Base-by-base conservation (phyloP, 2,797 vertebrate species). In the Liasis olivaceus region DNA sequence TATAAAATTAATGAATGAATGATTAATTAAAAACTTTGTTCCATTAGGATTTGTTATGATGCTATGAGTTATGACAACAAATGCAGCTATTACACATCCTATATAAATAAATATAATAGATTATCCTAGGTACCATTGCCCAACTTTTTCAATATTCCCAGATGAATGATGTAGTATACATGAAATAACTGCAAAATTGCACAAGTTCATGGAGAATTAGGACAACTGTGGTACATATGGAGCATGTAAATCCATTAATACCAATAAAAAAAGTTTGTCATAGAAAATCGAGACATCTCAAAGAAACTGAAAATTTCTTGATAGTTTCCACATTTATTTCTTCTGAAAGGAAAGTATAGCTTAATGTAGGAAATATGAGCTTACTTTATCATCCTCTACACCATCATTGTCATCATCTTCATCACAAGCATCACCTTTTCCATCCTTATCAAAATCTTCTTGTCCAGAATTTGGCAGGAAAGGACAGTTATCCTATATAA, bases 381-480 rank as follows among this genome's bases (percentile, higher is more conserved):
- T 98, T 97, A 99, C 99, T 97, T 98, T 98, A 95, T 99, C 99
- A 93, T 99, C 99, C 2, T 97, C 96, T 0, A 99, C 99, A 31
- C 98, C 98, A 15, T 99, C 99, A 0, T 99, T 99, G 97, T 99
- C 99, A 28, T 99, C 99, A 1, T 99, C 99, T 11, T 99, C 99
- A 85, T 99, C 99, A 94, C 99, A 99, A 59, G 99, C 99, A 36
- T 99, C 99, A 47, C 99, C 99, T 92, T 98, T 98, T 54, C 99
- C 98, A 1, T 99, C 99, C 97, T 98, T 99, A 97, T 99, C 99
- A 92, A 99, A 99, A 96, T 99, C 99, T 91, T 99, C 99, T 96
- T 99, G 99, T 91, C 99, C 99, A 89, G 99, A 99, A 95, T 99
- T 99, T 47, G 99, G 99, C 93, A 99, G 98, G 89, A 96, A 98